Percentiles rank a stretch among this genome's conserved stretches.
phyloP scores from a whole-genome alignment of 2,797 vertebrate species.

The Enoplosus armatus region DNA sequence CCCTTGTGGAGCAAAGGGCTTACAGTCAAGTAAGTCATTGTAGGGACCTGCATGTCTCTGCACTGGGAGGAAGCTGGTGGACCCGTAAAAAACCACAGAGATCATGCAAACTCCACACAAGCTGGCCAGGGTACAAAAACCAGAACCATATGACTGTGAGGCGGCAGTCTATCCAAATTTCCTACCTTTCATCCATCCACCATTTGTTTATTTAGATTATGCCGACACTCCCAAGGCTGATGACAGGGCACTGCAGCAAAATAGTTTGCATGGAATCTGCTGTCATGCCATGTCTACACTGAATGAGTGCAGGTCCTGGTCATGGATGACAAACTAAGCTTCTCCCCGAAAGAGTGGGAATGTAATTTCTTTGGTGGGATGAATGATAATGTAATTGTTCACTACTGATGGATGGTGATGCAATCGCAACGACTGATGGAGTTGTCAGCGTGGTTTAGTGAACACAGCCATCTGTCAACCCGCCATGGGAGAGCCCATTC shows the following conservation, averaged over 20 bases:
- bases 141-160: no score
- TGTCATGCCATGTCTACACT: neutral
- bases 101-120: no score
- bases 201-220: neutral
- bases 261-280: neutral
- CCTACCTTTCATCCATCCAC: neutral
- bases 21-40: no score
- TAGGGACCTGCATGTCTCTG: no score
- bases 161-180: neutral
- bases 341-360: constrained; percentile 27
- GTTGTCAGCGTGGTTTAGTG: constrained; percentile 50
- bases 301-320: neutral
- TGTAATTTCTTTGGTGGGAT: constrained; percentile 44
- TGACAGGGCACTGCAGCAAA: neutral
- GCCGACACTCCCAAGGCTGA: neutral
- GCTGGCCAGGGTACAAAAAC: no score
- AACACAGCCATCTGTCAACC: constrained; percentile 39
- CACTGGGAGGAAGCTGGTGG: no score
- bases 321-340: constrained; percentile 21
- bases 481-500: constrained; percentile 38
- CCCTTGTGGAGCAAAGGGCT: no score
- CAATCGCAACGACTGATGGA: constrained; percentile 54
- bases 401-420: constrained; percentile 49
- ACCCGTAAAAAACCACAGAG: no score
- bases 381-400: constrained; percentile 54